Evolutionary conservation across 2,797 vertebrate genomes (phyloP).

Genomic region (Parauchenoglanis punctatus): DNA sequence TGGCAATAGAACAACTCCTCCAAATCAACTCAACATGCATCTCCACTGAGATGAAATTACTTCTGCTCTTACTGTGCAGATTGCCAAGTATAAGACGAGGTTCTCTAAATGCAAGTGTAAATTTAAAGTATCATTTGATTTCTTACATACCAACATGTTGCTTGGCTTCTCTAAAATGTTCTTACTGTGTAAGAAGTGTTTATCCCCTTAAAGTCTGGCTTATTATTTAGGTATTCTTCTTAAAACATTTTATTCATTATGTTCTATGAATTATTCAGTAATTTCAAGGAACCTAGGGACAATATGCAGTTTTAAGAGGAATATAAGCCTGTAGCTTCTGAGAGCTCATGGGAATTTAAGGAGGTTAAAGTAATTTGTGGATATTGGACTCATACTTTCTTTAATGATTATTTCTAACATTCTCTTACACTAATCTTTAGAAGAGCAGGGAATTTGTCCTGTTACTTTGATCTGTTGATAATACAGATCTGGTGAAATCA

Average conservation of each 20-base stretch:
- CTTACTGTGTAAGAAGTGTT: not conserved
- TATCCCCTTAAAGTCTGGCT: not conserved
- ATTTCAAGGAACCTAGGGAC: not conserved
- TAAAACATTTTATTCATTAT: not conserved
- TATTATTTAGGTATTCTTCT: not conserved
- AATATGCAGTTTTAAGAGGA: not conserved
- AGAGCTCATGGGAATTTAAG: not conserved
- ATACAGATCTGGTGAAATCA: not conserved
- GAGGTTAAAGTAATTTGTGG: not conserved
- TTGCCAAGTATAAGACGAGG: constrained; percentile 10
- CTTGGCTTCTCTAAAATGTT: not conserved
- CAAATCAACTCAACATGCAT: not conserved
- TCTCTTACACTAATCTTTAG: not conserved
- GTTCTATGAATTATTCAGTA: not conserved
- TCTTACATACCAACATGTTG: not conserved
- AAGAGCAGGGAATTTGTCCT: not conserved
- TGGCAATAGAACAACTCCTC: not conserved
- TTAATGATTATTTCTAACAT: not conserved
- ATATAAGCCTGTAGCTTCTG: not conserved
- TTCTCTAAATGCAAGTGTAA: not conserved
- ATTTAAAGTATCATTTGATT: not conserved
- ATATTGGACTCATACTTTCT: not conserved
- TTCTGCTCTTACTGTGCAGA: not conserved
- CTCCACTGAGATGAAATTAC: not conserved
- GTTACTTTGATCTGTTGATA: not conserved